Evolutionary conservation across 2,113 vertebrate species (phyloP).

Genomic region (Thamnophis sirtalis): DNA sequence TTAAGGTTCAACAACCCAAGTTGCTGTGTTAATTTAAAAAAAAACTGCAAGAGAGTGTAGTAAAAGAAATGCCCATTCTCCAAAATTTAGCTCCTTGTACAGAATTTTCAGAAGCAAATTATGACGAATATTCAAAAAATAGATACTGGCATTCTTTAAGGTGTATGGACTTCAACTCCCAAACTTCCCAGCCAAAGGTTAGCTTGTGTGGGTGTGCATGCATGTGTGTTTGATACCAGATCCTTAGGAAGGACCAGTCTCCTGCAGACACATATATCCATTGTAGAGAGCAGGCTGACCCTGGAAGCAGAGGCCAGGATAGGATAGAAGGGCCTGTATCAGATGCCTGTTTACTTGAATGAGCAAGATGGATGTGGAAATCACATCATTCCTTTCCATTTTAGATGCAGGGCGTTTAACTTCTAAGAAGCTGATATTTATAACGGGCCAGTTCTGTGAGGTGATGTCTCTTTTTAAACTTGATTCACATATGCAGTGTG

Average conservation of each 20-base stretch:
- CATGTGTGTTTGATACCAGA: too few relatives aligned
- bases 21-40: background rate
- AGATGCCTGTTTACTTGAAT: background rate
- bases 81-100: background rate
- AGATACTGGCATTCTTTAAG: background rate
- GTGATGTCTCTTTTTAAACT: background rate
- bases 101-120: background rate
- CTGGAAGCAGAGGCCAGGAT: background rate
- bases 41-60: background rate
- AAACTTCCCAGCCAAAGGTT: background rate
- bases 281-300: background rate
- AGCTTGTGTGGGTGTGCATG: too few relatives aligned
- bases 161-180: background rate
- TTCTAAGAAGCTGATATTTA: background rate
- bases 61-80: background rate
- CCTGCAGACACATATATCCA: background rate
- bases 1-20: background rate
- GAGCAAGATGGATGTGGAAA: background rate
- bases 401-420: background rate
- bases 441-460: background rate
- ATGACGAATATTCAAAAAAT: background rate
- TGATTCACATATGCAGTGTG: background rate
- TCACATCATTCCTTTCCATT: background rate
- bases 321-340: background rate
- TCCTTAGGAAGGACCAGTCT: background rate